Evolutionary conservation across 2,888 invertebrate species (phyloP), one percentile per base, ranked within the genome.

Genomic region (Drosophila rellima): DNA sequence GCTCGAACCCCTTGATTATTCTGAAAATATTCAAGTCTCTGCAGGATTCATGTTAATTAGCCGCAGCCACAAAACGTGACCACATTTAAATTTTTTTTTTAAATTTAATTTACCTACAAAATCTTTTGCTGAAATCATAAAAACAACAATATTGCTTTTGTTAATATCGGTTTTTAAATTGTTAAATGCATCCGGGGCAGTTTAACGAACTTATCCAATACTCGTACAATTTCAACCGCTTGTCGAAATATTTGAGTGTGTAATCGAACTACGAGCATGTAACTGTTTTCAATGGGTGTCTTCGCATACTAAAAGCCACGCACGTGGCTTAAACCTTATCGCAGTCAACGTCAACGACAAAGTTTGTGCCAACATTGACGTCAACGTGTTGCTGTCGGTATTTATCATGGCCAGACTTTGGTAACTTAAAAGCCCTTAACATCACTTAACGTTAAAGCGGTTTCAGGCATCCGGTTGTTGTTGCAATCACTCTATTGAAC

Each of bases 391-490:
- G 70, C 72, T 83, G 82, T 79, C 82, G 74, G 67, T 77, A 69
- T 66, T 64, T 77, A 67, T 79, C 82, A 77, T 70, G 82, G 54
- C 50, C 77, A 69, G 68, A 72, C 64, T 68, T 68, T 81, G 74
- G 54, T 74, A 73, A 78, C 50, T 52, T 13, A 44, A 54, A 31
- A 73, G 63, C 63, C 54, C 63, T 68, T 47, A 57, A 57, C 64
- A 69, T 78, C 75, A 73, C 55, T 63, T 60, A 45, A 73, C 68
- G 74, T 61, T 73, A 64, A 73, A 42, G 68, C 29, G 64, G 51
- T 86, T 66, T 65, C 44, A 42, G 64, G 55, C 65, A 83, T 86
- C 87, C 81, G 81, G 72, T 64, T 74, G 50, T 39, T 52, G 70
- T 50, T 47, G 39, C 5, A 20, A 6, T 5, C 33, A 56, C 42